These are phyloP conservation scores for Sycophaga agraensis DNA, from an alignment of 1,140 invertebrate species.

Conservation along the genomic window DNA sequence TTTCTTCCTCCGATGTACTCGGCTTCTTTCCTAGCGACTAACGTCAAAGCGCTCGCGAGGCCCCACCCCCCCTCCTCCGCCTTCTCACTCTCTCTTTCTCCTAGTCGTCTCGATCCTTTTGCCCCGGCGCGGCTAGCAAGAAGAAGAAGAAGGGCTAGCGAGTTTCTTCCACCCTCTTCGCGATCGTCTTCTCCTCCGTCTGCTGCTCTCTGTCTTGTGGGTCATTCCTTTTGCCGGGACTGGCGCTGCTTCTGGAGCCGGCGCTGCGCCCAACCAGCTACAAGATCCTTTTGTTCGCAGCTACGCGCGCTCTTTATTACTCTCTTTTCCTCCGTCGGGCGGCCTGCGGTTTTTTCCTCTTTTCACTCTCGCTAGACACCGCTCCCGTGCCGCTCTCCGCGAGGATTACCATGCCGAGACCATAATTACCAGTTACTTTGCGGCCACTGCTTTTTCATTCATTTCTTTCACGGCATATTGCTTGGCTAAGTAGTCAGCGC, in stretches of 20 bases:
- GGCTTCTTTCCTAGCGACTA: slow-evolving; percentile 11
- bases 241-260: neutral
- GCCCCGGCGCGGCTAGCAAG: neutral
- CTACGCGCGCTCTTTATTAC: neutral
- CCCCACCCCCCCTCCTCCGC: neutral
- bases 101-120: neutral
- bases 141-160: no score
- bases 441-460: no score
- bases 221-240: slow-evolving; percentile 14
- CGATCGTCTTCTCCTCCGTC: slow-evolving; percentile 2
- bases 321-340: neutral
- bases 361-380: neutral
- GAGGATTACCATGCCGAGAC: slow-evolving; percentile 24
- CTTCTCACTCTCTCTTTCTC: no score
- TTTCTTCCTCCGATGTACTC: slow-evolving; percentile 10
- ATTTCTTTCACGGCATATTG: neutral
- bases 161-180: neutral
- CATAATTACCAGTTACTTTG: slow-evolving; percentile 24
- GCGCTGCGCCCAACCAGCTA: neutral
- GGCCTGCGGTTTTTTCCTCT: neutral
- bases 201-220: neutral
- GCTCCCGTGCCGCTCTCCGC: neutral
- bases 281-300: slow-evolving; percentile 5
- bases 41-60: slow-evolving; percentile 29
- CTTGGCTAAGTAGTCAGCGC: slow-evolving; percentile 5